These are phyloP conservation scores for Allygus modestus DNA, from an alignment of 2,888 invertebrate species.

Conservation along the genomic window DNA sequence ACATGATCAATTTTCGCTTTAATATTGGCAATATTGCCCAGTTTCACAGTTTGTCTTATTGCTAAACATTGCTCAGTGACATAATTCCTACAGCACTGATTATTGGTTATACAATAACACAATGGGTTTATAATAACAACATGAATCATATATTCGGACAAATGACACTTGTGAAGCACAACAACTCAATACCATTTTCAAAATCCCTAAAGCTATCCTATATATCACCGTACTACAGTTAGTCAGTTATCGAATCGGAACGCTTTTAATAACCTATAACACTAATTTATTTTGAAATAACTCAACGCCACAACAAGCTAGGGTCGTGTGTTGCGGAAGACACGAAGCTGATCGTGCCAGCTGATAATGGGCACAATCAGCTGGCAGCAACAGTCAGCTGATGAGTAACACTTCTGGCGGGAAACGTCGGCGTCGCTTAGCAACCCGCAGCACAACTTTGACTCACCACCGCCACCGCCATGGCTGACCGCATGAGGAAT, in stretches of 20 bases:
- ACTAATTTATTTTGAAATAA: conserved; percentile 5
- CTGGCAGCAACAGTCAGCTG: conserved; percentile 19
- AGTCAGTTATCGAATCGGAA: neutral
- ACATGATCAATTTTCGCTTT: too few species aligned
- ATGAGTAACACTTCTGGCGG: conserved; percentile 19
- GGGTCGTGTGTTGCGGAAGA: neutral
- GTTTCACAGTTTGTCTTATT: too few species aligned
- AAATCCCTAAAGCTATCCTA: too few species aligned
- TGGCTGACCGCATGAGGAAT: neutral
- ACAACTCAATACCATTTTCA: too few species aligned
- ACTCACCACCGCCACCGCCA: neutral
- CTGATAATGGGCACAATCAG: conserved; percentile 21
- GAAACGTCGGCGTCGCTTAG: neutral
- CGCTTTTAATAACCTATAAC: conserved; percentile 25
- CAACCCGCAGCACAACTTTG: neutral
- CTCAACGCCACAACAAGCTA: neutral
- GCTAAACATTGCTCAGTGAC: too few species aligned
- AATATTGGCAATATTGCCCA: too few species aligned
- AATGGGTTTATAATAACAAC: too few species aligned
- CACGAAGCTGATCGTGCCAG: conserved; percentile 29
- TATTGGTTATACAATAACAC: too few species aligned
- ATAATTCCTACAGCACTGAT: too few species aligned
- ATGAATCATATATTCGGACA: too few species aligned
- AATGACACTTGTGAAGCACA: too few species aligned
- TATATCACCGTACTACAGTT: neutral